Conservation (phyloP, 1,140 invertebrate genomes). For the Phthorimaea operculella region DNA sequence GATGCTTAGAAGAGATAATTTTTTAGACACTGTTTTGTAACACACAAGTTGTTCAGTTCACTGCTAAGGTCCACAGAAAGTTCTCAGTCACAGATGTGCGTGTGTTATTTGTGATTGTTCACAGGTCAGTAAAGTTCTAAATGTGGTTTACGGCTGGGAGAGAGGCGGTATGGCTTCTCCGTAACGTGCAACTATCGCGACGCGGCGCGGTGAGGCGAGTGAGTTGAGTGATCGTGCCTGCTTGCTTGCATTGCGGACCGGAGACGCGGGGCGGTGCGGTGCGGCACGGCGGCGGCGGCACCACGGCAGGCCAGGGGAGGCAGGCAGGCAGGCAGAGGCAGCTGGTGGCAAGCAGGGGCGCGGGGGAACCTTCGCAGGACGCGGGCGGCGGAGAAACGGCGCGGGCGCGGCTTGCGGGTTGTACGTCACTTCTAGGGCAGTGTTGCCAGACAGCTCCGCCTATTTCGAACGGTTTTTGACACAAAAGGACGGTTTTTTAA, state of each 20-base stretch:
- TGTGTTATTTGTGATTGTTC: constrained; percentile 17
- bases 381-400: background rate
- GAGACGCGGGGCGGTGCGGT: background rate
- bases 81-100: constrained; percentile 9
- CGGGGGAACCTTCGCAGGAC: background rate
- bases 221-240: background rate
- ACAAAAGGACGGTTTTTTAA: too few species aligned
- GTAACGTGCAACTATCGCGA: constrained; percentile 23
- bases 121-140: constrained; percentile 41
- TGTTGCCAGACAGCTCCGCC: too few species aligned
- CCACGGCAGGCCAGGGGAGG: background rate
- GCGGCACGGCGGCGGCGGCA: background rate
- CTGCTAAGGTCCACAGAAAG: constrained; percentile 23
- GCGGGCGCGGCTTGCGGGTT: too few species aligned
- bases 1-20: constrained; percentile 38
- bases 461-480: too few species aligned
- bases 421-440: too few species aligned
- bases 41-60: constrained; percentile 4
- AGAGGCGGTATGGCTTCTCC: constrained; percentile 9
- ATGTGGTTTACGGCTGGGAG: constrained; percentile 28
- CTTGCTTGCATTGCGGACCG: background rate
- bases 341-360: too few species aligned
- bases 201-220: constrained; percentile 43
- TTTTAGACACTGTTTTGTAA: constrained; percentile 29
- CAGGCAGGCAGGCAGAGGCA: too few species aligned